Evolutionary conservation across 2,797 vertebrate species (phyloP).

Genomic region (Gila robusta): DNA sequence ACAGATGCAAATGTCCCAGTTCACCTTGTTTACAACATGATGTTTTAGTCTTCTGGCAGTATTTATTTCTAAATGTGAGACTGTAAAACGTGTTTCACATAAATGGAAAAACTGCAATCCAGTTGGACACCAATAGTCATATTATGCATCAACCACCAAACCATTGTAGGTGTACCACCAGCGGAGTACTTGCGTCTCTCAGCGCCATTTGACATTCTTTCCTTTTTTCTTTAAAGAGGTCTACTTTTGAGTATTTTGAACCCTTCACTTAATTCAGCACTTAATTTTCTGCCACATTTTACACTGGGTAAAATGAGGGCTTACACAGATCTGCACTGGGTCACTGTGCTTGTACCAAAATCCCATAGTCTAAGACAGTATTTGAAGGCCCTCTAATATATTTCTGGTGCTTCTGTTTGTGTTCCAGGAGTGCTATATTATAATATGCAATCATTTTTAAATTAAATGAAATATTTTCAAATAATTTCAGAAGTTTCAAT

Average conservation of each 20-base stretch:
- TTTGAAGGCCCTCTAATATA: not conserved
- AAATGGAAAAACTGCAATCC: not conserved
- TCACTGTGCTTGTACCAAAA: not conserved
- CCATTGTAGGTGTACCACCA: not conserved
- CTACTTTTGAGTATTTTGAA: not conserved
- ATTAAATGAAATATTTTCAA: too few relatives aligned
- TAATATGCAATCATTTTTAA: too few relatives aligned
- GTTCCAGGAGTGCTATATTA: too few relatives aligned
- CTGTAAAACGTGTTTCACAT: not conserved
- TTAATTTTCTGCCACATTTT: not conserved
- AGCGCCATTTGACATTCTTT: not conserved
- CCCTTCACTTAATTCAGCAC: not conserved
- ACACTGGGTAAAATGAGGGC: not conserved
- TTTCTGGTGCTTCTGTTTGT: not conserved
- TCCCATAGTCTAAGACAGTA: not conserved
- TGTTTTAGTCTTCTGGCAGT: not conserved
- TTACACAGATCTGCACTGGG: not conserved
- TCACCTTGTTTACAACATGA: slow-evolving; percentile 1
- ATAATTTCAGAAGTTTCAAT: not conserved
- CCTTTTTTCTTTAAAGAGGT: not conserved
- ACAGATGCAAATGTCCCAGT: not conserved
- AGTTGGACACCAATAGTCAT: not conserved
- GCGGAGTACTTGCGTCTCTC: not conserved
- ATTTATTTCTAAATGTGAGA: slow-evolving; percentile 1
- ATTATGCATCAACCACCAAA: not conserved